Evolutionary conservation across 1,140 invertebrate species (phyloP), one percentile per base, ranked within the genome.

Genomic region (Psix sp.): DNA sequence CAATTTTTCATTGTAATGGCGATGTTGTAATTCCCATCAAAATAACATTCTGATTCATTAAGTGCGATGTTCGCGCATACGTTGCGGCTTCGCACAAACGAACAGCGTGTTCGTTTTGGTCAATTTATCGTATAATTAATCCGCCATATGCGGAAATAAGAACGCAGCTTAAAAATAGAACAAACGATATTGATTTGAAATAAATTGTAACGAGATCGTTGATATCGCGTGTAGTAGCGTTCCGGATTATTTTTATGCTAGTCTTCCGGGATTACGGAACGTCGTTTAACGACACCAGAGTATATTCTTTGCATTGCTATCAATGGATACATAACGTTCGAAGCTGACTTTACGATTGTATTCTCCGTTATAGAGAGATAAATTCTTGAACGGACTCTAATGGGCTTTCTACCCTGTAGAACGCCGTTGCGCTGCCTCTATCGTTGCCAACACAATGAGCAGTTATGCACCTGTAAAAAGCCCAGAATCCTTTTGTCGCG

Each of bases 291-390:
- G 77, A 79, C 68, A 75, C 56, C 14, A 33, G 52, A 68, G 54
- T 68, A 68, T 76, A 63, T 63, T 63, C 57, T 35, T 38, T 57
- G 70, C 52, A 72, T 68, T 51, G 65, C 62, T 80, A 77, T 80
- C 78, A 78, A 80, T 80, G 77, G 70, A 65, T 49, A 66, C 71
- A 62, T 72, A 72, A 68, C 59, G 43, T 60, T 75, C 63, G 62
- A 73, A 75, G 66, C 72, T 49, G 71, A 78, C 75, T 82, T 82
- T 82, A 82, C 80, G 80, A 82, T 82, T 80, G 78, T 78, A 82
- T 81, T 78, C 76, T 80, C 74, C 71, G 74, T 79, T 82, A 82
- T 82, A 78, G 77, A 77, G 77, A 81, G 77, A 82, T 81, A 81
- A 81, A 82, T 82, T 80, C 77, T 71, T 77, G 70, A 52, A 39